Evolutionary conservation across 2,888 invertebrate genomes (phyloP).

Genomic region (Amaurobius ferox): DNA sequence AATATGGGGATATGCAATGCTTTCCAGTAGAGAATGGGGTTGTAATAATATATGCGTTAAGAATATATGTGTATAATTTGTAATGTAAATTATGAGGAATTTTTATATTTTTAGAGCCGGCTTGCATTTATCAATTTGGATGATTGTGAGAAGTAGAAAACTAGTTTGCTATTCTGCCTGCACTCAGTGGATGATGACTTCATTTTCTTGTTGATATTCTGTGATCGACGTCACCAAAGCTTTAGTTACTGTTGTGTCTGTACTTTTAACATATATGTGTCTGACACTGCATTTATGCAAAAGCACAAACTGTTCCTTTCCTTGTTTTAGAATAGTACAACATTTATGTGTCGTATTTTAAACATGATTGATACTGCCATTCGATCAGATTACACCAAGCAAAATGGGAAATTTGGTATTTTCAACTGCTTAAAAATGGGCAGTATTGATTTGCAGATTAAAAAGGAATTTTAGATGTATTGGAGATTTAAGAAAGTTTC

Average conservation of each 20-base stretch:
- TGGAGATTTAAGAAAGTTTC: no score
- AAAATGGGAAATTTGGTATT: no score
- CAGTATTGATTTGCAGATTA: no score
- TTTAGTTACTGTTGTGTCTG: background rate
- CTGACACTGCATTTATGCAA: constrained; percentile 14
- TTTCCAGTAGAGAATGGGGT: no score
- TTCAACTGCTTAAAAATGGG: no score
- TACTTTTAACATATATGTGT: constrained; percentile 1
- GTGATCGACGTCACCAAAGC: background rate
- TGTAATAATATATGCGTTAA: no score
- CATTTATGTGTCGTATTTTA: no score
- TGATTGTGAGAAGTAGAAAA: constrained; percentile 28
- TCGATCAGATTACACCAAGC: no score
- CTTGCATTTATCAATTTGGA: constrained; percentile 66
- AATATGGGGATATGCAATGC: no score
- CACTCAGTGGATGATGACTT: background rate
- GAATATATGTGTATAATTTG: no score
- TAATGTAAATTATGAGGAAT: background rate
- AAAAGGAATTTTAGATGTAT: no score
- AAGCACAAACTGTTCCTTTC: constrained; percentile 4
- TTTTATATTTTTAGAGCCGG: constrained; percentile 60
- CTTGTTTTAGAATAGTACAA: background rate
- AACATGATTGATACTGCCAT: no score
- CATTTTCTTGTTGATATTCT: background rate
- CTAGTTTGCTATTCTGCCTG: constrained; percentile 2